Conservation (phyloP, 2,888 invertebrate species). For the Melanophora roralis region DNA sequence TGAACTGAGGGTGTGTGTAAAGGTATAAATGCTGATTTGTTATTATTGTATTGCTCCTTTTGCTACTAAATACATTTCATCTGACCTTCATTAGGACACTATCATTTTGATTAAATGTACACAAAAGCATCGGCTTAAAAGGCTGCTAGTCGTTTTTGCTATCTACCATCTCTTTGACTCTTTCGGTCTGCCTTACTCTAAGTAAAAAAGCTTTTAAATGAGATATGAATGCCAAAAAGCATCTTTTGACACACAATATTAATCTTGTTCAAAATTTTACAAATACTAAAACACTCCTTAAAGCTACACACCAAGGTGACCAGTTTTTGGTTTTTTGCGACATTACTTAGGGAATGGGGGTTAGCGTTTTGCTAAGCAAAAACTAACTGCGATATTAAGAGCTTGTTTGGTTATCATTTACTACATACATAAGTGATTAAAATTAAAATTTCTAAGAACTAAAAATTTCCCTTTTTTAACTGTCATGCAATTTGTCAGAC, state of each 20-base stretch:
- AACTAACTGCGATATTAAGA: too few relatives aligned
- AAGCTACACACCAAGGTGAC: too few relatives aligned
- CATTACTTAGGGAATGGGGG: too few relatives aligned
- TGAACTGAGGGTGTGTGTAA: conserved; percentile 8
- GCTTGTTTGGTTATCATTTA: too few relatives aligned
- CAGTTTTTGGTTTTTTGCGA: too few relatives aligned
- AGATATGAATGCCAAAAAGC: conserved; percentile 11
- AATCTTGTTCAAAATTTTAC: background rate
- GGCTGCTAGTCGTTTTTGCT: conserved; percentile 9
- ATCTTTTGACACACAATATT: conserved; percentile 27
- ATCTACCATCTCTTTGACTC: background rate
- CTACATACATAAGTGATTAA: too few relatives aligned
- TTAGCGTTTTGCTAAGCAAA: too few relatives aligned
- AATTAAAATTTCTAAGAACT: too few relatives aligned
- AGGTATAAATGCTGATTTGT: conserved; percentile 15
- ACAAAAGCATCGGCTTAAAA: conserved; percentile 28
- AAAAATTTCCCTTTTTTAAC: too few relatives aligned
- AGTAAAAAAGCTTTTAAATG: background rate
- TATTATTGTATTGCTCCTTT: conserved; percentile 31
- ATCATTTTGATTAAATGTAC: conserved; percentile 39
- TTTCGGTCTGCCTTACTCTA: too few relatives aligned
- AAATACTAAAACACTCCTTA: background rate
- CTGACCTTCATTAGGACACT: conserved; percentile 62
- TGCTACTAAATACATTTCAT: conserved; percentile 33
- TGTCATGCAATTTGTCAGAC: too few relatives aligned